A percentile compares a stretch with the other conserved stretches of the same genome.
phyloP scores from a whole-genome alignment of 2,113 vertebrate genomes.

The Ranitomeya imitator region DNA sequence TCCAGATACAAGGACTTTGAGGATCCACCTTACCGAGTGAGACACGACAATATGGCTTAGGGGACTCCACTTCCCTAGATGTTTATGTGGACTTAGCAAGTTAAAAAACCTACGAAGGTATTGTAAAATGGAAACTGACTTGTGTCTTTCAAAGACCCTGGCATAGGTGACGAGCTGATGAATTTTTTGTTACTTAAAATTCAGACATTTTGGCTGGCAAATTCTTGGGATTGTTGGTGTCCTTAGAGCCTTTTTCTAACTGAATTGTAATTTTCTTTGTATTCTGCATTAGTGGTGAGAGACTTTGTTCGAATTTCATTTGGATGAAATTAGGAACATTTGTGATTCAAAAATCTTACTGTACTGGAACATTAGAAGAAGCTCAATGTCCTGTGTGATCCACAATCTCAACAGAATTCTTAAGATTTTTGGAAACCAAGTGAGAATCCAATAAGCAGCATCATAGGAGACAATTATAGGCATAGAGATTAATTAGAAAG shows the following conservation, averaged over 20 bases:
- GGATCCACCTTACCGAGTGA: no score
- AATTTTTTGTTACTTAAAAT: no score
- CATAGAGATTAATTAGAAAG: not conserved
- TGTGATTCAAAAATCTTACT: not conserved
- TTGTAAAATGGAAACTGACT: no score
- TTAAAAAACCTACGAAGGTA: no score
- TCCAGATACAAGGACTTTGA: no score
- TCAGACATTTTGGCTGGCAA: no score
- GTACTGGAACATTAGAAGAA: not conserved
- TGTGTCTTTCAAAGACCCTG: no score
- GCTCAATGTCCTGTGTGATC: not conserved
- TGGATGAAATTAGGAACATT: not conserved
- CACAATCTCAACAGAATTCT: not conserved
- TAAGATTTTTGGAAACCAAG: not conserved
- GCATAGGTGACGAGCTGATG: no score
- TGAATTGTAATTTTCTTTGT: not conserved
- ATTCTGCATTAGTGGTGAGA: not conserved
- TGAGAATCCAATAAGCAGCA: not conserved
- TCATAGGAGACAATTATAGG: not conserved
- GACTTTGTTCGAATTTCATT: not conserved
- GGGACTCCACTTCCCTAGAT: no score
- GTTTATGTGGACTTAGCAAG: no score
- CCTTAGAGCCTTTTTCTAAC: not conserved
- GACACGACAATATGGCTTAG: no score
- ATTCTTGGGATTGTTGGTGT: no score